Evolutionary conservation across 2,888 invertebrate species (phyloP).

Genomic region (Drosophila phalerata): DNA sequence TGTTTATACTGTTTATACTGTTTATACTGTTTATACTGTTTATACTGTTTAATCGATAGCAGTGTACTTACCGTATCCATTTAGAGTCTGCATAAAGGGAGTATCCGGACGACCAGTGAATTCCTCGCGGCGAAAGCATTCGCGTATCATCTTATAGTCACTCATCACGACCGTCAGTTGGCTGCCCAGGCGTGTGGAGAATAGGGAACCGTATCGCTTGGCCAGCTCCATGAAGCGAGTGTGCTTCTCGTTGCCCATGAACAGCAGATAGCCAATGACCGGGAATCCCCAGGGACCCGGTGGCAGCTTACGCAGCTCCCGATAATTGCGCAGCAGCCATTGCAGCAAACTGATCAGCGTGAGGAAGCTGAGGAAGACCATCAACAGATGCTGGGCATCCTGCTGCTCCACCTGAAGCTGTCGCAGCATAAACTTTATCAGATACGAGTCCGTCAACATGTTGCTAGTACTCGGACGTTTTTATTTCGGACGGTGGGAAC

Average conservation of each 20-base stretch:
- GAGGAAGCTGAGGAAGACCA: constrained; percentile 82
- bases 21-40: no score
- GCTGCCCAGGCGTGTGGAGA: constrained; percentile 92
- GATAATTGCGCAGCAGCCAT: constrained; percentile 83
- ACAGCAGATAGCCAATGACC: constrained; percentile 93
- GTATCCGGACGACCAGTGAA: constrained; percentile 95
- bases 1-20: no score
- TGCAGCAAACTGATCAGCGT: constrained; percentile 83
- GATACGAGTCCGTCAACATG: constrained; percentile 79
- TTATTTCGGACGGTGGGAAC: neutral
- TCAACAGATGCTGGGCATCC: constrained; percentile 82
- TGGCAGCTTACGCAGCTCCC: constrained; percentile 87
- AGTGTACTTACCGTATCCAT: constrained; percentile 92
- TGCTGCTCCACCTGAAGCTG: constrained; percentile 79
- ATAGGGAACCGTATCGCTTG: constrained; percentile 92
- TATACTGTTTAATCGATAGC: neutral
- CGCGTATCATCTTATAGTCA: constrained; percentile 94
- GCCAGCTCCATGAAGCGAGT: constrained; percentile 92
- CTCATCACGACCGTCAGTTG: constrained; percentile 94
- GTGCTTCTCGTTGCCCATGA: constrained; percentile 91
- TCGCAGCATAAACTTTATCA: constrained; percentile 82
- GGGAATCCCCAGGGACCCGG: constrained; percentile 96
- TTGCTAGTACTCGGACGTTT: constrained; percentile 18
- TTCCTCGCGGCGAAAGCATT: constrained; percentile 94
- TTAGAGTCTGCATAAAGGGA: constrained; percentile 93